Conservation (phyloP, 1,140 invertebrate species). For the Macrocentrus cingulum region DNA sequence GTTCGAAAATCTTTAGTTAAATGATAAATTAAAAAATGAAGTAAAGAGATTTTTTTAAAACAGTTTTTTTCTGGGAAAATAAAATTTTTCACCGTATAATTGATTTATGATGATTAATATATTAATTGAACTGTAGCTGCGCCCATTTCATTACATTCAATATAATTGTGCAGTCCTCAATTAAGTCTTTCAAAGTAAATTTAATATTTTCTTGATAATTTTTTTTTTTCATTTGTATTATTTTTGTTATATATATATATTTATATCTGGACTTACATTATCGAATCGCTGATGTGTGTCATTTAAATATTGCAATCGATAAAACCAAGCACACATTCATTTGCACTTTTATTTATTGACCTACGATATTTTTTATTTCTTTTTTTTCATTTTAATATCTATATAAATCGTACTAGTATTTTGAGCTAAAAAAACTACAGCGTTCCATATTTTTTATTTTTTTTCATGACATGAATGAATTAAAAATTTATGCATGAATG, state of each 20-base stretch:
- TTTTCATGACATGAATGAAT: too few species aligned
- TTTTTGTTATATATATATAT: too few species aligned
- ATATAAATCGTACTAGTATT: not conserved
- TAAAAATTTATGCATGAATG: too few species aligned
- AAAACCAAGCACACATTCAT: constrained; percentile 30
- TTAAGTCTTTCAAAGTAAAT: too few species aligned
- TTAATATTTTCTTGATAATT: too few species aligned
- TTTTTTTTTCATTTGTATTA: too few species aligned
- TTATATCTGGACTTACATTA: too few species aligned
- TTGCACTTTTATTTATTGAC: constrained; percentile 22
- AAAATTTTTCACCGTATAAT: constrained; percentile 15
- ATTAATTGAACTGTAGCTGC: constrained; percentile 29
- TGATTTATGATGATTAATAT: constrained; percentile 12
- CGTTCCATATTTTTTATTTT: not conserved
- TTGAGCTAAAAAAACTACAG: not conserved
- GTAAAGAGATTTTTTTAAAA: too few species aligned
- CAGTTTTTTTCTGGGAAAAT: too few species aligned
- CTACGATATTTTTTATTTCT: not conserved
- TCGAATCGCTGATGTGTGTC: too few species aligned
- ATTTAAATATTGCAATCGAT: constrained; percentile 21
- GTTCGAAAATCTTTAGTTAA: too few species aligned
- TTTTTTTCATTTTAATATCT: not conserved
- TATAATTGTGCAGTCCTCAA: constrained; percentile 47
- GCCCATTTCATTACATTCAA: constrained; percentile 39
- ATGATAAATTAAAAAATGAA: too few species aligned